A percentile compares a stretch with the other conserved stretches of the same genome.
phyloP scores from a whole-genome alignment of 2,113 vertebrate species.

The Monopterus albus region DNA sequence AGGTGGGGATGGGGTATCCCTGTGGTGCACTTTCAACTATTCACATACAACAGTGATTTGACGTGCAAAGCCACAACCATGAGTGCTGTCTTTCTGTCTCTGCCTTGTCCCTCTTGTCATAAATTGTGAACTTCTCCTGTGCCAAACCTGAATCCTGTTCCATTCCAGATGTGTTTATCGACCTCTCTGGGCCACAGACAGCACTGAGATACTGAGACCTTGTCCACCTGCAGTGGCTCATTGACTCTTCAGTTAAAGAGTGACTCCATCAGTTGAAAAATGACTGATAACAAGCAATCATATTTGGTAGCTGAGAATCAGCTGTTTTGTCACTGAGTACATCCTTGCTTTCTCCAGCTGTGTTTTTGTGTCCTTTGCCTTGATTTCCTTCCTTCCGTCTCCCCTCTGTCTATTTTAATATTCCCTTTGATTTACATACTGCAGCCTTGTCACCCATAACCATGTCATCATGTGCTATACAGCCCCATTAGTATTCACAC shows the following conservation, averaged over 20 bases:
- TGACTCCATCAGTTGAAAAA: slow-evolving; percentile 6
- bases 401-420: slow-evolving; percentile 32
- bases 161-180: slow-evolving; percentile 70
- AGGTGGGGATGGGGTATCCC: slow-evolving; percentile 36
- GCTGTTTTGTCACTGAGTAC: not conserved
- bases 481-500: slow-evolving; percentile 41
- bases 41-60: slow-evolving; percentile 12
- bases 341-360: not conserved
- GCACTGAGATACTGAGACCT: not conserved
- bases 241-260: slow-evolving; percentile 13
- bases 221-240: slow-evolving; percentile 14
- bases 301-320: not conserved
- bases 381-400: not conserved
- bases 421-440: slow-evolving; percentile 50
- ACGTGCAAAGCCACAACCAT: slow-evolving; percentile 7
- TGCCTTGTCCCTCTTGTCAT: slow-evolving; percentile 56
- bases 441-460: slow-evolving; percentile 35
- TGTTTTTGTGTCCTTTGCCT: not conserved
- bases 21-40: slow-evolving; percentile 28
- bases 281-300: not conserved
- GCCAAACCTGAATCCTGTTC: slow-evolving; percentile 47
- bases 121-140: slow-evolving; percentile 59
- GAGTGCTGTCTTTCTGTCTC: slow-evolving; percentile 18
- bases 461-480: slow-evolving; percentile 47
- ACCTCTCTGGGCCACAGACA: slow-evolving; percentile 53